phyloP scores from a whole-genome alignment of 2,888 invertebrate genomes.

The Taenaris catops region DNA sequence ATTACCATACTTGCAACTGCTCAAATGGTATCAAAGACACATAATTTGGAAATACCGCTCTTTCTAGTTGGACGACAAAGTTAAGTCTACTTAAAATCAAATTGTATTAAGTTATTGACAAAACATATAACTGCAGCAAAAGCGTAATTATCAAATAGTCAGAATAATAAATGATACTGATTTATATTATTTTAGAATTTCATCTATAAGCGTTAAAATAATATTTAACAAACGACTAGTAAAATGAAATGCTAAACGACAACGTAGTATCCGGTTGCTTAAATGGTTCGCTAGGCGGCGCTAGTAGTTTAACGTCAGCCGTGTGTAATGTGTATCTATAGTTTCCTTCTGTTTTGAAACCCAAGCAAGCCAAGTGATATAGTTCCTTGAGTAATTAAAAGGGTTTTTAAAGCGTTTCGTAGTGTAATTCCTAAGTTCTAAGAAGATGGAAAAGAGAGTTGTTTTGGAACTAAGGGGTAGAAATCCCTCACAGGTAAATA shows the following conservation, averaged over 20 bases:
- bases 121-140: neutral
- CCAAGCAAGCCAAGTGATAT: conserved; percentile 79
- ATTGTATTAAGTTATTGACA: conserved; percentile 1
- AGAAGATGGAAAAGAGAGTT: conserved; percentile 95
- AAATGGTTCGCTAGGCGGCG: conserved; percentile 62
- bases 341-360: conserved; percentile 81
- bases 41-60: conserved; percentile 16
- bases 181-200: neutral
- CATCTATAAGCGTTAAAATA: neutral
- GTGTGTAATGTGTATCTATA: conserved; percentile 67
- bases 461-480: conserved; percentile 96
- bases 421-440: conserved; percentile 44
- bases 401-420: conserved; percentile 46
- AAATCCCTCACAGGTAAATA: conserved; percentile 92
- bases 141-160: neutral
- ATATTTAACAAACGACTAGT: conserved; percentile 9
- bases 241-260: conserved; percentile 36
- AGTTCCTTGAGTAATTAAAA: conserved; percentile 61
- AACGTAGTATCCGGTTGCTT: conserved; percentile 48
- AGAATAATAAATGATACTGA: neutral
- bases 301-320: conserved; percentile 70
- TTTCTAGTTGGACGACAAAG: conserved; percentile 13
- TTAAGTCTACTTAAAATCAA: conserved; percentile 10
- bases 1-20: too few relatives aligned
- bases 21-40: too few relatives aligned